Evolutionary conservation across 2,113 vertebrate species (phyloP), one percentile per base, ranked within the genome.

Genomic region (Megaleporinus macrocephalus): DNA sequence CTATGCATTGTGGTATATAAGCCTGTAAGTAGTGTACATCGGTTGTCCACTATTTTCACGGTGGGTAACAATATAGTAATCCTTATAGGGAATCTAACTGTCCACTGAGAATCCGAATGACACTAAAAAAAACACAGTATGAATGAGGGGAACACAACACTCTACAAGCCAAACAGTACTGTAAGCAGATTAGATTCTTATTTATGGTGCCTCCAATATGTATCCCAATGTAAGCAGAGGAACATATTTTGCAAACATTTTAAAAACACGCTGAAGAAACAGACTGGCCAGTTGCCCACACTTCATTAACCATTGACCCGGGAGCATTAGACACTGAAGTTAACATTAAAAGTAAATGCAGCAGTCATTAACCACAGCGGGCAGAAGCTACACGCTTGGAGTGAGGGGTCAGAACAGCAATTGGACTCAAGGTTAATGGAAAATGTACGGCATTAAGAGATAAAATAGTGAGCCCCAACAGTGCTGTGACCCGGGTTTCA

Each of bases 391-490:
- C 41, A 5, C 41, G 11, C 9, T 4, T 11, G 4, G 4, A 44
- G 41, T 4, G 51, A 4, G 9, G 30, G 65, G 65, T 68, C 65
- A 68, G 18, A 41, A 68, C 65, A 36, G 30, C 30, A 12, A n/a
- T n/a, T 68, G 30, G 18, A 36, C 11, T 68, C 65, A 68, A 41
- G 65, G 65, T 68, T 68, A 68, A 68, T 68, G 65, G 30, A 41
- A 20, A 68, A 41, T 41, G 65, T 22, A 41, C 36, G 1, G 65
- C 18, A 41, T 68, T 41, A 68, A 22, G 33, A n/a, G 30, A 66
- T 18, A 41, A n/a, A 22, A 36, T 22, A 22, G 29, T 68, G 30
- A 10, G 30, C 1, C 29, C 30, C 65, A 36, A 22, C 65, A 41
- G 30, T 36, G 6, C 12, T 1, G 18, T 11, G 2, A 36, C 22